Base-by-base conservation (phyloP, 2,888 invertebrate species). In the Athalia cordata region DNA sequence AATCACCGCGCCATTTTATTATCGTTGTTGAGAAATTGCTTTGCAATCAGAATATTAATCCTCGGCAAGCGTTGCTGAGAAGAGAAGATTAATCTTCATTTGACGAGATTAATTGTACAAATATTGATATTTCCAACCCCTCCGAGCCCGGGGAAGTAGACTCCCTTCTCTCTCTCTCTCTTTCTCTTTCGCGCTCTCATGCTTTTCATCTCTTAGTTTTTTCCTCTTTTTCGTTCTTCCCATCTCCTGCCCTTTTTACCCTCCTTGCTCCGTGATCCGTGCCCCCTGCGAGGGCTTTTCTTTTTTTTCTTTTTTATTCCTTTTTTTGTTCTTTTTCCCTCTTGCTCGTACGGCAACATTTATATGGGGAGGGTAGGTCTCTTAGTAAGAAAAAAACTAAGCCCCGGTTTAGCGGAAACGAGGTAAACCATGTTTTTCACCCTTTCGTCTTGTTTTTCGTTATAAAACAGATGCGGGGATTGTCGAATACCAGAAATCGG, bases 51-150 rank as follows among this genome's bases (percentile, higher is more conserved):
- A 75, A 75, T 75, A 64, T 75, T 75, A 75, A 75, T 75, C 61
- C 75, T 75, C 43, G 75, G 75, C 62, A 75, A 72, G 62, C 75
- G 75, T 61, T 75, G 13, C 4, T 29, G 75, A 75, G 62, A 64
- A 29, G 62, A 75, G 75, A 50, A 75, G 75, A 75, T 75, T 75
- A 75, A 75, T 75, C 75, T 75, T 75, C 75, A 75, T 75, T 75
- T 75, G 75, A 75, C 62, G 64, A 75, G 75, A 75, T 75, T 75
- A 75, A 75, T 75, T 75, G 75, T 75, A 49, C 61, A 75, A 75
- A 75, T 75, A 75, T 75, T 75, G 75, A 75, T 75, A 75, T 75
- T 75, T 75, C 64, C 47, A 75, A 64, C 15, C 50, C 67, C 64
- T 62, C 62, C n/a, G 11, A 50, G 29, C 11, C 65, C 57, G 6